Evolutionary conservation across 1,140 invertebrate genomes (phyloP).

Genomic region (Zaprionus tsacasi): DNA sequence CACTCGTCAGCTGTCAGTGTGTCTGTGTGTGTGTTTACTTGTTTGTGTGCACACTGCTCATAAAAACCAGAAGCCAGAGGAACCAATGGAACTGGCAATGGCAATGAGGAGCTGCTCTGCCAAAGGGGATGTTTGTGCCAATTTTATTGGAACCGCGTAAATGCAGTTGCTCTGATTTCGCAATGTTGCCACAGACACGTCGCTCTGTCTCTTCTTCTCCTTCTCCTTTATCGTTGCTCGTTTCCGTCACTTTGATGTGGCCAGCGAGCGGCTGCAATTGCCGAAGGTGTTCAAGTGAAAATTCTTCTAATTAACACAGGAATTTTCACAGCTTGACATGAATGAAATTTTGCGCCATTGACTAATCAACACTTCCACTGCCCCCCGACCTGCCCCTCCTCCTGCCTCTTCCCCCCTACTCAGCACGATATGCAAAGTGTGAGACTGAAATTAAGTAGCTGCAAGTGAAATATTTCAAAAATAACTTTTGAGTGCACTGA

Average conservation of each 20-base stretch:
- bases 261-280: slow-evolving; percentile 2
- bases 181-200: slow-evolving; percentile 23
- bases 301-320: slow-evolving; percentile 23
- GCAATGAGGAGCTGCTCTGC: neutral
- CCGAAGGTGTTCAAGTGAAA: slow-evolving; percentile 17
- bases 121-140: slow-evolving; percentile 57
- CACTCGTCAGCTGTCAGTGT: slow-evolving; percentile 22
- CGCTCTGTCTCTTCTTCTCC: slow-evolving; percentile 15
- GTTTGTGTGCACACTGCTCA: neutral
- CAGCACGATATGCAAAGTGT: neutral
- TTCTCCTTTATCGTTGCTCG: slow-evolving; percentile 33
- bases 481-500: neutral
- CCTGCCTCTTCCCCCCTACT: too few species aligned
- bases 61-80: slow-evolving; percentile 7
- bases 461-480: slow-evolving; percentile 8
- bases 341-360: neutral
- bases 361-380: neutral
- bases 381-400: too few species aligned
- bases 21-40: neutral
- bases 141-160: slow-evolving; percentile 58
- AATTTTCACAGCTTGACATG: slow-evolving; percentile 24
- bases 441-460: neutral
- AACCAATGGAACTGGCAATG: slow-evolving; percentile 30
- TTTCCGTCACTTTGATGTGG: slow-evolving; percentile 70
- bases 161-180: slow-evolving; percentile 23